Evolutionary conservation across 2,797 vertebrate genomes (phyloP), one percentile per base, ranked within the genome.

Genomic region (Falco concolor): DNA sequence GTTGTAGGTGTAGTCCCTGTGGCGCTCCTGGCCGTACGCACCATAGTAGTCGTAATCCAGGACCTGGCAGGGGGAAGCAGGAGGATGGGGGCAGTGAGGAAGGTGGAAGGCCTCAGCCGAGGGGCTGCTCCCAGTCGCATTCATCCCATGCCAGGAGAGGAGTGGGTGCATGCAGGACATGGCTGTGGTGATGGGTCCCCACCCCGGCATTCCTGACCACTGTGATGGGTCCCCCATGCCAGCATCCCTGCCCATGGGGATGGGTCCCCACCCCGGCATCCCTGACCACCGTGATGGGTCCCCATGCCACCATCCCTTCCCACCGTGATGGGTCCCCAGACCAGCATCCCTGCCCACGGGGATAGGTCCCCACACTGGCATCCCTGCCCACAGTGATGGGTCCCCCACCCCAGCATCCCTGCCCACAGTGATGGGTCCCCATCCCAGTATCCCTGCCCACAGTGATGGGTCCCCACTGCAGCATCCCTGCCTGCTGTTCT

Each of bases 21-120:
- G 98, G 4, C 61, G 97, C 77, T 92, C 89, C 16, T 47, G 76
- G 38, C 98, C 98, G 0, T 99, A 99, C 0, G 98, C 98, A 0
- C 99, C 99, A 0, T 99, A 99, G 95, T 98, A 99, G 97, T 99
- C 99, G 0, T 99, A 99, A 23, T 98, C 97, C 84, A 98, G 97
- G 64, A 99, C 97, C 99, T 99, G 95, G 10, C 42, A 18, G 2
- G 27, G 9, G 20, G 20, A 60, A 13, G 4, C 0, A 4, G 59
- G 28, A 69, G 24, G 27, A 28, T 2, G 8, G 18, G 25, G 20
- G 12, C 8, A 30, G 32, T 1, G 28, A 87, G 68, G 54, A 73
- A 12, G 45, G 44, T 5, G n/a, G 36, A 36, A 36, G 36, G 36
- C 36, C 36, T 36, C 36, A 36, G 36, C 36, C 36, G 36, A 36